Evolutionary conservation across 2,888 invertebrate genomes (phyloP).

Genomic region (Netelia fuscicornis): DNA sequence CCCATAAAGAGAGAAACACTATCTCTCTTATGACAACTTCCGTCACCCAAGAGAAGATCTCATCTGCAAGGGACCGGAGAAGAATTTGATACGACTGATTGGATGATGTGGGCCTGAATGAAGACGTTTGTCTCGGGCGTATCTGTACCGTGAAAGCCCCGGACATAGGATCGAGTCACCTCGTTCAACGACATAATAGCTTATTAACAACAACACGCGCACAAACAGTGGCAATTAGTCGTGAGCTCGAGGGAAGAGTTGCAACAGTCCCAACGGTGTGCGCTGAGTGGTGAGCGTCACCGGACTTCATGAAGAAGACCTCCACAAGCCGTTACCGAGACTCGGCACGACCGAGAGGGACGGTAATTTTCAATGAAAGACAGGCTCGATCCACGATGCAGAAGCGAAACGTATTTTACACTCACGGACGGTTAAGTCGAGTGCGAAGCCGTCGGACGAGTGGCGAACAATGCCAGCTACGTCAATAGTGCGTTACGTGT

Average conservation of each 20-base stretch:
- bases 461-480: neutral
- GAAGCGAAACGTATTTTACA: slow-evolving; percentile 7
- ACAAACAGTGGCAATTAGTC: slow-evolving; percentile 59
- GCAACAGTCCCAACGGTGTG: slow-evolving; percentile 38
- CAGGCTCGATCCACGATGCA: slow-evolving; percentile 6
- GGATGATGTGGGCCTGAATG: slow-evolving; percentile 37
- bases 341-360: neutral
- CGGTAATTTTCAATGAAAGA: neutral
- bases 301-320: neutral
- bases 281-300: neutral
- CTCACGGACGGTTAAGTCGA: neutral
- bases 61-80: neutral
- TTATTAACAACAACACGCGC: slow-evolving; percentile 69
- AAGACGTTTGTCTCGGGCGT: neutral
- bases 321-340: slow-evolving; percentile 17
- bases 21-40: neutral
- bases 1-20: neutral
- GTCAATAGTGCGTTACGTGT: neutral
- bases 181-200: slow-evolving; percentile 73
- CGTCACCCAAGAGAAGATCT: neutral
- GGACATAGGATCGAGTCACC: neutral
- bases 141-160: neutral
- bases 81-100: slow-evolving; percentile 45
- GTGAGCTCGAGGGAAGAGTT: slow-evolving; percentile 52
- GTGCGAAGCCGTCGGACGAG: neutral